Base-by-base conservation (phyloP, 2,113 vertebrate species). In the Cephalopholis sonnerati region DNA sequence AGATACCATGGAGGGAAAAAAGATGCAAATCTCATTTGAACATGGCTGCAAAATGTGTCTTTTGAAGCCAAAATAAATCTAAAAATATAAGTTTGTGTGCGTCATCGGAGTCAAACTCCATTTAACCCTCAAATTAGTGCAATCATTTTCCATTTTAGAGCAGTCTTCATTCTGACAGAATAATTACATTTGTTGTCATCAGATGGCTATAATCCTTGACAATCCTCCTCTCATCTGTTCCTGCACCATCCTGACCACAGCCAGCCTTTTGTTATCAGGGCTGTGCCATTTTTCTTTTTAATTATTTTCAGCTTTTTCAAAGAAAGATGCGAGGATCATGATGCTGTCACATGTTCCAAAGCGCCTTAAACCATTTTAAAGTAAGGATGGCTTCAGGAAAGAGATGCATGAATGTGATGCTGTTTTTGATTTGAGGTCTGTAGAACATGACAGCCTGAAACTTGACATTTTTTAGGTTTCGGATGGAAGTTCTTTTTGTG, bases 161-260 rank as follows among this genome's bases (percentile, higher is more conserved):
- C 17, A 9, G 13, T 7, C 12, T 18, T 27, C 12, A 3, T 48
- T 61, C 27, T 41, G 36, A 65, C 39, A 39, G 1, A 65, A 67
- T 71, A 59, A 72, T 70, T 22, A 8, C 57, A 58, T 65, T 65
- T 50, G 44, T 64, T 83, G 54, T 51, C 66, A 50, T 76, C 51
- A 79, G 64, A 69, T 65, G 70, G 46, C 39, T 74, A 44, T 70
- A 64, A 69, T 53, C 75, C 46, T 75, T 11, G 2, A 2, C 76
- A 55, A 72, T 72, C 53, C 53, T 71, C 53, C 29, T 69, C 41
- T 54, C 32, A 65, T 82, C 53, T 46, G 32, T 46, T 53, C 54
- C 67, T 12, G 32, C 12, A 59, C 22, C 32, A 59, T 51, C 24
- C 36, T 55, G 36, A 68, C 59, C 25, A 81, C 85, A 84, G 8